These are phyloP conservation scores for Vesta saturnalis DNA, from an alignment of 2,888 invertebrate species.

Conservation along the genomic window DNA sequence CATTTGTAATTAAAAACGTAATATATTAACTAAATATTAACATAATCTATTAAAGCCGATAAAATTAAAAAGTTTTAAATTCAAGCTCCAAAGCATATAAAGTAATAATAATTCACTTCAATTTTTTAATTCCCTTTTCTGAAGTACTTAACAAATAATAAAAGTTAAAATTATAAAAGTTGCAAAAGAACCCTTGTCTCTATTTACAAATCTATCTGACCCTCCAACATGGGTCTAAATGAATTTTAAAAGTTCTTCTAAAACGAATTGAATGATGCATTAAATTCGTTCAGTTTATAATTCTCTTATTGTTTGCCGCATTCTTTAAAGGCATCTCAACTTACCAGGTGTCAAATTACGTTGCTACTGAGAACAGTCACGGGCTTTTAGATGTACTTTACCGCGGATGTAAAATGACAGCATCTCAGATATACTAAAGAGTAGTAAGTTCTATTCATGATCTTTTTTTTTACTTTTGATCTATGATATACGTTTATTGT, in stretches of 20 bases:
- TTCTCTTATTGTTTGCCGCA: constrained; percentile 37
- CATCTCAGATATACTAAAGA: constrained; percentile 32
- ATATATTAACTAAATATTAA: too few species aligned
- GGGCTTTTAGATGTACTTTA: constrained; percentile 42
- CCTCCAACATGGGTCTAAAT: constrained; percentile 8
- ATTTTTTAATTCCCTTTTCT: neutral
- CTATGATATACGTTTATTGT: constrained; percentile 27
- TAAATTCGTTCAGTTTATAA: constrained; percentile 25
- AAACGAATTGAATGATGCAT: constrained; percentile 1
- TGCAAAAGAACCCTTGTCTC: constrained; percentile 18
- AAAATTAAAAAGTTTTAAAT: too few species aligned
- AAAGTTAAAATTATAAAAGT: constrained; percentile 29
- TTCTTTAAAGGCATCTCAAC: constrained; percentile 45
- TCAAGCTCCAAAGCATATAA: neutral
- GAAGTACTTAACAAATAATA: constrained; percentile 20
- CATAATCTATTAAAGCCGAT: too few species aligned
- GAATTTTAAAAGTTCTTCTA: constrained; percentile 15
- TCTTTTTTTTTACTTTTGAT: constrained; percentile 35
- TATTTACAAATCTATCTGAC: constrained; percentile 11
- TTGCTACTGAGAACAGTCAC: constrained; percentile 46
- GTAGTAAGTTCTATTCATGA: constrained; percentile 32
- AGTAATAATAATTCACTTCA: neutral
- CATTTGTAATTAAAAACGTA: too few species aligned
- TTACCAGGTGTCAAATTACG: constrained; percentile 45
- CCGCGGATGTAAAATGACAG: constrained; percentile 46